Percentiles rank a stretch among this genome's conserved stretches.
Conservation (phyloP, 2,113 vertebrate genomes). For the Channa argus region DNA sequence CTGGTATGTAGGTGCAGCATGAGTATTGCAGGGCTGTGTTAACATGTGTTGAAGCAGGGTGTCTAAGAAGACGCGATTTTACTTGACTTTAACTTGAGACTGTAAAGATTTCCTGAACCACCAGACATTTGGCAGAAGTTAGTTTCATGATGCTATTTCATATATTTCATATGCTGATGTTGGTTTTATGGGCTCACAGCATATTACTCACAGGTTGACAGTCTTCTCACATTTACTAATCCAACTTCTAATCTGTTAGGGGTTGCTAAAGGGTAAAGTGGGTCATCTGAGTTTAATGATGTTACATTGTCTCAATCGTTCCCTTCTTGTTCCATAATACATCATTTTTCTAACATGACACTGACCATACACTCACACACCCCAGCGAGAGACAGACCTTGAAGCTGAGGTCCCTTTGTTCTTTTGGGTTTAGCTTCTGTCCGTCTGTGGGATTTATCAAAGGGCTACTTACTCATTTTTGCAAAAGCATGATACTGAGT, state of each 20-base stretch:
- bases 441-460: too few species aligned
- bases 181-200: slow-evolving; percentile 37
- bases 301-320: background rate
- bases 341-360: slow-evolving; percentile 10
- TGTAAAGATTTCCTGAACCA: slow-evolving; percentile 63
- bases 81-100: background rate
- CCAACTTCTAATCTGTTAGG: slow-evolving; percentile 16
- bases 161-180: slow-evolving; percentile 7
- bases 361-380: slow-evolving; percentile 3
- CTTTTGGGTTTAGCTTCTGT: too few species aligned
- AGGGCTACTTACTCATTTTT: too few species aligned
- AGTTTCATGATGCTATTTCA: slow-evolving; percentile 59
- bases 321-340: background rate
- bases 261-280: slow-evolving; percentile 10
- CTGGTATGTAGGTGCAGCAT: slow-evolving; percentile 29
- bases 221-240: slow-evolving; percentile 4
- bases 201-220: slow-evolving; percentile 36
- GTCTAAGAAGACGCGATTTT: background rate
- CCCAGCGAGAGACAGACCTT: slow-evolving; percentile 1
- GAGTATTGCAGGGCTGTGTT: slow-evolving; percentile 44
- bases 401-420: background rate
- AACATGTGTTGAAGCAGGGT: slow-evolving; percentile 15
- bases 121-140: slow-evolving; percentile 73
- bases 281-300: slow-evolving; percentile 16
- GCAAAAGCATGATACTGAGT: too few species aligned